Conservation (phyloP, 2,113 vertebrate species). For the Probosciger aterrimus region DNA sequence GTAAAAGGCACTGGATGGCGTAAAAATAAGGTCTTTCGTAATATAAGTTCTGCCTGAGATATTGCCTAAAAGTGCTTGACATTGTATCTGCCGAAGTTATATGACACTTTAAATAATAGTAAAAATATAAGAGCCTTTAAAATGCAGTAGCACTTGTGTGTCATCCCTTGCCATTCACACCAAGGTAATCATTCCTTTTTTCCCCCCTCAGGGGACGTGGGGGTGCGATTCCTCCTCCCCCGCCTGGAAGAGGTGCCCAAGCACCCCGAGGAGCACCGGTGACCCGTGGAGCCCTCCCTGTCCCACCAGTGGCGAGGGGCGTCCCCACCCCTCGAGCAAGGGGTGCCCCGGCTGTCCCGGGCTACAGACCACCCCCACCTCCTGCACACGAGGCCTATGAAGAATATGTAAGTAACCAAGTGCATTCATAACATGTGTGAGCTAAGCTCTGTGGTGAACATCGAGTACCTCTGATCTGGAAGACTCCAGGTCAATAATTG, state of each 20-base stretch:
- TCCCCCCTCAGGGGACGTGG: conserved; percentile 83
- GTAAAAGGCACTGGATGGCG: not conserved
- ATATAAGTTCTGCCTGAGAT: not conserved
- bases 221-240: conserved; percentile 75
- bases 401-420: conserved; percentile 88
- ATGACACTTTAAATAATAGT: rapidly evolving
- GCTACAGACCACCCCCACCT: conserved; percentile 84
- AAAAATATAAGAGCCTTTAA: not conserved
- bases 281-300: conserved; percentile 80
- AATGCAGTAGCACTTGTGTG: not conserved
- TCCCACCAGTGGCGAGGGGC: conserved; percentile 80
- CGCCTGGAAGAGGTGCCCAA: conserved; percentile 83
- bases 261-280: conserved; percentile 82
- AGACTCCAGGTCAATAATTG: not conserved
- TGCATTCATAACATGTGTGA: rapidly evolving
- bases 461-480: not conserved
- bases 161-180: rapidly evolving
- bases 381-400: conserved; percentile 88
- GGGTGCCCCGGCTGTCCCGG: conserved; percentile 75
- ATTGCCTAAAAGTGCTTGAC: not conserved
- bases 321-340: conserved; percentile 79
- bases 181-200: not conserved
- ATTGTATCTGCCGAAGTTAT: not conserved
- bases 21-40: not conserved
- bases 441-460: not conserved